phyloP scores from a whole-genome alignment of 2,113 vertebrate species.

The Narcine bancroftii region DNA sequence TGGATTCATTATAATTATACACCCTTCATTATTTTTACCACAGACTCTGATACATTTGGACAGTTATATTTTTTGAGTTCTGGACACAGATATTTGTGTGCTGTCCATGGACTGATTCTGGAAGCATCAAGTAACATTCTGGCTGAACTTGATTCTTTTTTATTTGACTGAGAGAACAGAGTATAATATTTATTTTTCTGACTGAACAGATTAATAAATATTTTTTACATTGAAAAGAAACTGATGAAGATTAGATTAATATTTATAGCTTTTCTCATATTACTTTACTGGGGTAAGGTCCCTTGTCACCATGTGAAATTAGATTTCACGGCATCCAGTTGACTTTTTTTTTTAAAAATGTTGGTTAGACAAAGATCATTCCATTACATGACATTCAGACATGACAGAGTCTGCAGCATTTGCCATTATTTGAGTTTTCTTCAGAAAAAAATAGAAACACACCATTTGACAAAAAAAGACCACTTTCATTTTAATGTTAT shows the following conservation, averaged over 20 bases:
- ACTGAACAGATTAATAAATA: not conserved
- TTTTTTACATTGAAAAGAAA: conserved; percentile 19
- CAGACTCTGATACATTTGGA: conserved; percentile 17
- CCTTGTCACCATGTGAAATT: not conserved
- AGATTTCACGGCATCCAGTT: not conserved
- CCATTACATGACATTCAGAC: not conserved
- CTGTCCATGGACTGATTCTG: not conserved
- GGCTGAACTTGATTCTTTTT: conserved; percentile 25
- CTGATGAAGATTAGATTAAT: conserved; percentile 23
- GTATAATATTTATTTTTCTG: conserved; percentile 31
- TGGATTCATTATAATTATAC: conserved; percentile 70
- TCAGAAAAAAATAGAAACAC: conserved; percentile 23
- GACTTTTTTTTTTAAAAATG: not conserved
- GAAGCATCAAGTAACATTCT: conserved; percentile 8
- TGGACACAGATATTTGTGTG: not conserved
- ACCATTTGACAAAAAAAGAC: conserved; percentile 9
- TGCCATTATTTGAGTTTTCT: conserved; percentile 2
- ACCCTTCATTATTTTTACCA: conserved; percentile 50
- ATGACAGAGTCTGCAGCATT: conserved; percentile 2
- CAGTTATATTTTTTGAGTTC: conserved; percentile 23
- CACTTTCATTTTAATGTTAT: conserved; percentile 11
- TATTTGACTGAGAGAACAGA: conserved; percentile 6
- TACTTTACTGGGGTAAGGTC: not conserved
- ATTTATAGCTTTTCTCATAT: not conserved
- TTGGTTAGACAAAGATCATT: not conserved